A percentile compares a stretch with the other conserved stretches of the same genome.
Evolutionary conservation across 2,113 vertebrate genomes (phyloP).

Genomic region (Capreolus pygargus): DNA sequence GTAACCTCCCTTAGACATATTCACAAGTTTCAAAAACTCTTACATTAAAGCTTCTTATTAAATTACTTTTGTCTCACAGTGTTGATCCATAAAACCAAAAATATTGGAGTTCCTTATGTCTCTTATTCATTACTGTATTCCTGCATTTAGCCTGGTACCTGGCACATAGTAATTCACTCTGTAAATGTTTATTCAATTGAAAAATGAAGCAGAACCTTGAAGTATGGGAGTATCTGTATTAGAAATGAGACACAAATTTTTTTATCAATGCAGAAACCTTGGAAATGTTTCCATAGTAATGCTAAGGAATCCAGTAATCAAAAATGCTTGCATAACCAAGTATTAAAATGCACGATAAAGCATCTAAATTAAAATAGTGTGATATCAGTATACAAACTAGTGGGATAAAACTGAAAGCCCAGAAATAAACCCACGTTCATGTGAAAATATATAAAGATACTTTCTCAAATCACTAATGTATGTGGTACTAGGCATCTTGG

Average conservation of each 20-base stretch:
- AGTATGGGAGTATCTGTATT: neutral
- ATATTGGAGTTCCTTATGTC: neutral
- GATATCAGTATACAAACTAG: neutral
- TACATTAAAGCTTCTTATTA: neutral
- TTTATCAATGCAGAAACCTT: neutral
- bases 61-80: neutral
- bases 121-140: neutral
- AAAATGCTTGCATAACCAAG: neutral
- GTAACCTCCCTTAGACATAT: neutral
- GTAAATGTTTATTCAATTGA: neutral
- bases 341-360: neutral
- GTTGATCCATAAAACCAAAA: constrained; percentile 7
- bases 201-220: neutral
- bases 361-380: neutral
- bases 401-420: neutral
- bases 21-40: neutral
- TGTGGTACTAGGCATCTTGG: neutral
- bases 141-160: neutral
- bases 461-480: neutral
- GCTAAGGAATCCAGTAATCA: neutral
- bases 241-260: neutral
- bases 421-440: neutral
- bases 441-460: neutral
- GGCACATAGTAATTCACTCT: neutral
- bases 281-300: neutral